Conservation (phyloP, 2,888 invertebrate genomes). For the Temnothorax unifasciatus region DNA sequence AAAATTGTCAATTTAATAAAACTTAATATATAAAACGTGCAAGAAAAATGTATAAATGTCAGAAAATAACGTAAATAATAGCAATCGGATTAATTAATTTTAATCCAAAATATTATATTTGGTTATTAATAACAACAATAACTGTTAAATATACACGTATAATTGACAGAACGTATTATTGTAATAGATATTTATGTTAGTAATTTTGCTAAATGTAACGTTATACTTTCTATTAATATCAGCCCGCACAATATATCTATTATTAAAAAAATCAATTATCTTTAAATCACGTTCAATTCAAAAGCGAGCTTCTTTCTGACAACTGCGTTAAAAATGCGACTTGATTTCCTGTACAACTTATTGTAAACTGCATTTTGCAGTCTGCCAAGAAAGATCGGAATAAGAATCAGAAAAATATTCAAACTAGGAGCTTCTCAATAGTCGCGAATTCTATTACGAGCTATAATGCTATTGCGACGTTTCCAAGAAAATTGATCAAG, state of each 20-base stretch:
- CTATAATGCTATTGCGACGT: constrained; percentile 32
- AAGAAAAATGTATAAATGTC: not conserved
- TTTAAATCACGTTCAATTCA: not conserved
- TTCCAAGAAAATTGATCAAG: constrained; percentile 38
- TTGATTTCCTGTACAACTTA: constrained; percentile 7
- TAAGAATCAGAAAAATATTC: constrained; percentile 23
- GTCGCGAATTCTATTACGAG: constrained; percentile 39
- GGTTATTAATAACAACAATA: not conserved
- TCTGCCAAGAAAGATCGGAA: not conserved
- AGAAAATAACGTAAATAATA: not conserved
- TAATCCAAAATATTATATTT: not conserved
- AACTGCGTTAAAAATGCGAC: constrained; percentile 3
- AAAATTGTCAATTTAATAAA: not conserved
- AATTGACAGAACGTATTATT: not conserved
- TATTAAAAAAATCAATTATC: not conserved
- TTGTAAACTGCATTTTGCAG: constrained; percentile 14
- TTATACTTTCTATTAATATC: not conserved
- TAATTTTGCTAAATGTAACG: constrained; percentile 6
- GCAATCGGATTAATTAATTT: not conserved
- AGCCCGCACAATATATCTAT: not conserved
- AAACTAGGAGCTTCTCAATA: constrained; percentile 5
- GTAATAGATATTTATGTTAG: constrained; percentile 7
- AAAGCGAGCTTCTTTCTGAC: not conserved
- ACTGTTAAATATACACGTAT: not conserved
- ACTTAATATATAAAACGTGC: not conserved